Conservation (phyloP, 2,888 invertebrate species). For the Serripes groenlandicus region DNA sequence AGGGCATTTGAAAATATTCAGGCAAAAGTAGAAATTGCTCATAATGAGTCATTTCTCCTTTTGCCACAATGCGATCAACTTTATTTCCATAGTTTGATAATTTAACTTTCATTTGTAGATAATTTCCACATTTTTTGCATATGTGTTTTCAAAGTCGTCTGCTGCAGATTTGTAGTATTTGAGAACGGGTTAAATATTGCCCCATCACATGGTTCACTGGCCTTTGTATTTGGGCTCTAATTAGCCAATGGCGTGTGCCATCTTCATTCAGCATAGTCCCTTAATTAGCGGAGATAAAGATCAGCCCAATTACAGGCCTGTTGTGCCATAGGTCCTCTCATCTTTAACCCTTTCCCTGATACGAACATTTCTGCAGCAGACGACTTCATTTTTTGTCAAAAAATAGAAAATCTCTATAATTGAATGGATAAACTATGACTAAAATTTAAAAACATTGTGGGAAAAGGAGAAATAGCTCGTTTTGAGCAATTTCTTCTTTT, state of each 20-base stretch:
- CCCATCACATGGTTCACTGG: neutral
- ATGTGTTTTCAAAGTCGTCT: too few species aligned
- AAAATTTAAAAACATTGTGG: too few species aligned
- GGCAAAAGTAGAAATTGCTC: neutral
- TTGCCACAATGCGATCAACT: neutral
- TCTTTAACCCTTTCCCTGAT: neutral
- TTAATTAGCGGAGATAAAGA: conserved; percentile 46
- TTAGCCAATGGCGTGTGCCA: conserved; percentile 50
- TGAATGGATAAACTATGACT: too few species aligned
- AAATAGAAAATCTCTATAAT: too few species aligned
- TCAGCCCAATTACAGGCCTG: conserved; percentile 18
- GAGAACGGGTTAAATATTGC: neutral
- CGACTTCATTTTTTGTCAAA: too few species aligned
- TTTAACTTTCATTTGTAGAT: neutral
- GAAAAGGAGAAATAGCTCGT: too few species aligned
- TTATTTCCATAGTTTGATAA: neutral
- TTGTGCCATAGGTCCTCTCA: neutral
- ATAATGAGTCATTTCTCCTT: neutral
- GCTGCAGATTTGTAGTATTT: too few species aligned
- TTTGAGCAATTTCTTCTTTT: too few species aligned
- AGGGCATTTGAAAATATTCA: neutral
- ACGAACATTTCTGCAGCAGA: neutral
- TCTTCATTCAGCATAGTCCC: conserved; percentile 23
- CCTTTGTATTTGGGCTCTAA: conserved; percentile 11
- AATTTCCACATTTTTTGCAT: neutral